Base-by-base conservation (phyloP, 2,113 vertebrate genomes). In the Eclectus roratus region DNA sequence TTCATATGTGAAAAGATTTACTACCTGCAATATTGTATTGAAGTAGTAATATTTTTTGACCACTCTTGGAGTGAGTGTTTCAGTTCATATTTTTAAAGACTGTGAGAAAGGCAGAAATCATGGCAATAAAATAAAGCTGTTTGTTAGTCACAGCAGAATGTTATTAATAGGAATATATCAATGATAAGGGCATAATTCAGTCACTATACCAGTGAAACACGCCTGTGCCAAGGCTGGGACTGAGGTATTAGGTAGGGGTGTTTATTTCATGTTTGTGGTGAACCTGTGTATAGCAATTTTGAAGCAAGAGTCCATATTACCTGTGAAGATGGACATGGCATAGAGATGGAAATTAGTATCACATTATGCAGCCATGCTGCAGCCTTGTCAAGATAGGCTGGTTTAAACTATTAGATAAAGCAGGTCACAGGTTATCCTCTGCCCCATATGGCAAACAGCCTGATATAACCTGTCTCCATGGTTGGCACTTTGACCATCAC, bases 1-100 rank as follows among this genome's bases (percentile, higher is more conserved):
- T 94, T 91, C 69, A 55, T 68, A 71, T 24, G 17, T 68, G 69
- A 86, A 88, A 90, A 87, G 52, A 93, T 96, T 93, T 96, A 94
- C 65, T 91, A 56, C 35, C 41, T 79, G 39, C 61, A 89, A 79
- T 84, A 90, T 84, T 79, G n/a, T 46, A 79, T 20, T 69, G 88
- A 89, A 81, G 56, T 61, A 72, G 76, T 52, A 91, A 74, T 92
- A 95, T 78, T 90, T 96, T 92, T 88, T 93, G 46, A 76, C 61
- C 56, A 58, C 35, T 91, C 69, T 29, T 88, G 56, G 28, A 90
- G 16, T 56, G 49, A 94, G n/a, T 61, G 64, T 76, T 96, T 95
- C 50, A 55, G 20, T 90, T 86, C 44, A 20, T 94, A 78, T 88
- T 96, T 97, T 91, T 93, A 73, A 91, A 89, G 44, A 64, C 80